Conservation (phyloP, 2,113 vertebrate genomes). For the Paracanthobrama guichenoti region DNA sequence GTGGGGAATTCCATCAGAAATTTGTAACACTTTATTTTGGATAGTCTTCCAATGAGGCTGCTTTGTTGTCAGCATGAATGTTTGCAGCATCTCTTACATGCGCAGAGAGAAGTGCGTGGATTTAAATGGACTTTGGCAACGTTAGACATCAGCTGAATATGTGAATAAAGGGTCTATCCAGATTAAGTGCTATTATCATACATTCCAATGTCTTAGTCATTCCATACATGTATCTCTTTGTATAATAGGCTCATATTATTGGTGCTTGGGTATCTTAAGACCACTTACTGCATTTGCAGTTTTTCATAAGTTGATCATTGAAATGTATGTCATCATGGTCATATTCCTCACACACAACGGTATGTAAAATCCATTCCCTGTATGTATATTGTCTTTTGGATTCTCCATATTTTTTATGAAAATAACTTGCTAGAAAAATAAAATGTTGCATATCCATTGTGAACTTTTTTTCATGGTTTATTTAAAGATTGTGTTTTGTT, state of each 20-base stretch:
- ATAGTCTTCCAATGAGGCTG: conserved; percentile 45
- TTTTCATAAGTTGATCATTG: not conserved
- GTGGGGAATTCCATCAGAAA: conserved; percentile 26
- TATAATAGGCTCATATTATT: not conserved
- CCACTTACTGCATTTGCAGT: not conserved
- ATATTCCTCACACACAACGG: not conserved
- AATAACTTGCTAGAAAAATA: conserved; percentile 39
- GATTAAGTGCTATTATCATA: conserved; percentile 32
- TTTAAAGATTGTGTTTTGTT: not conserved
- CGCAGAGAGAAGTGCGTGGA: not conserved
- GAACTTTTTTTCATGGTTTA: not conserved
- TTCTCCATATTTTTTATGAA: conserved; percentile 14
- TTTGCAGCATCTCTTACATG: not conserved
- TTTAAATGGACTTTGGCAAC: not conserved
- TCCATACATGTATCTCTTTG: conserved; percentile 22
- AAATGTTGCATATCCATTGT: conserved; percentile 27
- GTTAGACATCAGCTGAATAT: conserved; percentile 9
- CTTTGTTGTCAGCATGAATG: conserved; percentile 1
- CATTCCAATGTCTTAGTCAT: conserved; percentile 46
- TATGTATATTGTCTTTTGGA: conserved; percentile 31
- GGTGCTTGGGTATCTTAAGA: conserved; percentile 16
- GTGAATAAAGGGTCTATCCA: conserved; percentile 15
- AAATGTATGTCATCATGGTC: conserved; percentile 7
- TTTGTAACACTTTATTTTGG: conserved; percentile 34
- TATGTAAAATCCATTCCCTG: conserved; percentile 27